phyloP scores from a whole-genome alignment of 2,113 vertebrate species.

The Dasyprocta punctata region DNA sequence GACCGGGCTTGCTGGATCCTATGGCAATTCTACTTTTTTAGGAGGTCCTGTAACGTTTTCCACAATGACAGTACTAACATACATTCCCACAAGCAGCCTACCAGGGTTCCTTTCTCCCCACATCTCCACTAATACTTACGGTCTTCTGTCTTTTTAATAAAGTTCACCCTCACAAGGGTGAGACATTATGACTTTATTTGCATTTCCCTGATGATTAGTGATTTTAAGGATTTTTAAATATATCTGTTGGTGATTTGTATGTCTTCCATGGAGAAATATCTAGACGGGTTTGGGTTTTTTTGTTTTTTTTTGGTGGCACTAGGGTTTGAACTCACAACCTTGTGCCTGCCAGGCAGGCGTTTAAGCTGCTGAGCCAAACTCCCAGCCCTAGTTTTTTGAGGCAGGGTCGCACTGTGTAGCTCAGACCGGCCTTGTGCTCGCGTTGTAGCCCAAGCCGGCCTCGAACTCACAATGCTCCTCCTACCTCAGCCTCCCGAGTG shows the following conservation, averaged over 20 bases:
- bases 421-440: too few relatives aligned
- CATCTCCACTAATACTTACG: background rate
- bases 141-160: background rate
- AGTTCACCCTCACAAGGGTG: background rate
- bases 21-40: background rate
- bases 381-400: too few relatives aligned
- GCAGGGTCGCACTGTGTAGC: too few relatives aligned
- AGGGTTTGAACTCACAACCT: too few relatives aligned
- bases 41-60: background rate
- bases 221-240: background rate
- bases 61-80: background rate
- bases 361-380: too few relatives aligned
- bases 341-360: too few relatives aligned
- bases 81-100: background rate
- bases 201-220: background rate
- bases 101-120: background rate
- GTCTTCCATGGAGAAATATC: background rate
- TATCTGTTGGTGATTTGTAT: background rate
- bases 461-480: too few relatives aligned
- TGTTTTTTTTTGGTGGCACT: too few relatives aligned
- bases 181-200: background rate
- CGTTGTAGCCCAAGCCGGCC: too few relatives aligned
- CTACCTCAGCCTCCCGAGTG: too few relatives aligned
- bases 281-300: too few relatives aligned
- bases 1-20: background rate